phyloP scores from a whole-genome alignment of 1,140 invertebrate species.

The Pseudomyrmex sp. region DNA sequence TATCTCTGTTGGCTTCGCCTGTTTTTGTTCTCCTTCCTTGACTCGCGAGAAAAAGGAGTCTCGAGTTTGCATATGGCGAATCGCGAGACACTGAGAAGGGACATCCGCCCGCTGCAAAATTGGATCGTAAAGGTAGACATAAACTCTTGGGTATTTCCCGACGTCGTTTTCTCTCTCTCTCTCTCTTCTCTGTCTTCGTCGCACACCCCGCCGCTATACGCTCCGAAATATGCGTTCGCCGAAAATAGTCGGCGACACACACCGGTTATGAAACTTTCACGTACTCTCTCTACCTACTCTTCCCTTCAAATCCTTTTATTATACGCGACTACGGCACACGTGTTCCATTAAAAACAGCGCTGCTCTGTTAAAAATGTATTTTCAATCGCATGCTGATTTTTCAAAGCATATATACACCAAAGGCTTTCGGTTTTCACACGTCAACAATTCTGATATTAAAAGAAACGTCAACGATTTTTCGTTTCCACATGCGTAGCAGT shows the following conservation, averaged over 20 bases:
- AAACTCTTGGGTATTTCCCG: slow-evolving; percentile 55
- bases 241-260: slow-evolving; percentile 58
- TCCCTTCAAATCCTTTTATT: slow-evolving; percentile 45
- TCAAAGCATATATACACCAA: slow-evolving; percentile 10
- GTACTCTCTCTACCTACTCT: not conserved
- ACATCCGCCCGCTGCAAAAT: slow-evolving; percentile 63
- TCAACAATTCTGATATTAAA: slow-evolving; percentile 28
- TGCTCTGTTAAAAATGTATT: slow-evolving; percentile 45
- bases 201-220: not conserved
- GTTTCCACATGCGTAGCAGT: not conserved
- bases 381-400: slow-evolving; percentile 50
- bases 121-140: slow-evolving; percentile 70
- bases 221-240: slow-evolving; percentile 47
- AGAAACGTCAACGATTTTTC: slow-evolving; percentile 10
- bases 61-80: slow-evolving; percentile 69
- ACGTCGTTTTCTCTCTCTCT: slow-evolving; percentile 13
- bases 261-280: slow-evolving; percentile 61
- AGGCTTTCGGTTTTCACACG: not conserved
- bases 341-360: slow-evolving; percentile 30
- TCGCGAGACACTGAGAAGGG: slow-evolving; percentile 52
- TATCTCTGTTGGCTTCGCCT: not conserved
- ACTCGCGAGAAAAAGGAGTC: slow-evolving; percentile 18
- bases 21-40: not conserved
- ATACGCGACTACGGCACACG: slow-evolving; percentile 5
- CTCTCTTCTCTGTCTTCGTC: not conserved